Base-by-base conservation (phyloP, 1,140 invertebrate genomes). In the Rhagoletis zephyria region DNA sequence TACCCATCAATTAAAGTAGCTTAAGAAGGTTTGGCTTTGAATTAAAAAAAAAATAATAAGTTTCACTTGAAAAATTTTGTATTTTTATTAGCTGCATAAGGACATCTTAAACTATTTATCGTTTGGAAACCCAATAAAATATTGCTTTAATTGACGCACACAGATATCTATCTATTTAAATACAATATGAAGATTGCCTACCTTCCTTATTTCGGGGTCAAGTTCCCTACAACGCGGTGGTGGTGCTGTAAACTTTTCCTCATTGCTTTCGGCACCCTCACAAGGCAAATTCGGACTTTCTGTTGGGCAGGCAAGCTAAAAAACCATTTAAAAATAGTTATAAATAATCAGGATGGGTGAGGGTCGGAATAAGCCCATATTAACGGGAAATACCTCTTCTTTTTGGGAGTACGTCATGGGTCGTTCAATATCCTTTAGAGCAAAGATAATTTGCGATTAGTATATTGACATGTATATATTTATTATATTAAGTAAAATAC, bases 221-320 rank as follows among this genome's bases (percentile, higher is more conserved):
- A 81, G 19, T 81, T 45, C 48, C n/a, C 56, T 81, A 51, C 74
- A 81, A 14, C 74, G 74, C 45, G 70, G 70, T n/a, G 70, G 70
- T 42, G 74, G 19, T 48, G 61, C 12, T 14, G 45, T 14, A 81
- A n/a, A 51, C 6, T n/a, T 30, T 3, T 59, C 48, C n/a, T 81
- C 48, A n/a, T 19, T 30, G 19, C 3, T 56, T 9, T 81, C 45
- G 3, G 0, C 14, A 81, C 7, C 74, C 16, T 81, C 74, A 30
- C 74, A 81, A 12, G 74, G 74, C 3, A 81, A n/a, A 81, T 30
- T 81, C n/a, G 1, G 10, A 2, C 1, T 19, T 7, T 56, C 42
- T 14, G n/a, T 56, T 14, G n/a, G 16, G 19, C 74, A 81, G 2
- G 6, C 16, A 81, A 19, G n/a, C 45, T 56, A 7, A 7, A 9